Evolutionary conservation across 2,113 vertebrate species (phyloP).

Genomic region (Mormyrus iriodes): DNA sequence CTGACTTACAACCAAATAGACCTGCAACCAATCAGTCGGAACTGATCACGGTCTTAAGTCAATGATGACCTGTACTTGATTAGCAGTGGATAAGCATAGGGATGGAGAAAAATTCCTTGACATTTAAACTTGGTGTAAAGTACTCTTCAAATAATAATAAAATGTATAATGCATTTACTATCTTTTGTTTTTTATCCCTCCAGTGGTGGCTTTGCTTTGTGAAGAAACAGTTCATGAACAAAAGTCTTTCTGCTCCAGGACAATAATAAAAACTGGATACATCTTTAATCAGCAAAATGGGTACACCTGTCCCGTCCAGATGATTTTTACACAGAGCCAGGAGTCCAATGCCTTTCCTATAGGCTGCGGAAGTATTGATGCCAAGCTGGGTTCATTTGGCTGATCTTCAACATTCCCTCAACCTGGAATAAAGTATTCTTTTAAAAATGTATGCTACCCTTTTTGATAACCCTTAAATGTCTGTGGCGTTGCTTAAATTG

Average conservation of each 20-base stretch:
- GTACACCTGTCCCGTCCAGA: neutral
- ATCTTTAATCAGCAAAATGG: neutral
- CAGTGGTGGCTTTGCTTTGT: conserved; percentile 99
- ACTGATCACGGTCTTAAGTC: neutral
- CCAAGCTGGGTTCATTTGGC: neutral
- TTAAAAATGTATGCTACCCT: neutral
- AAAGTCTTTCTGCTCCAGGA: conserved; percentile 92
- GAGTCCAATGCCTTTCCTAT: neutral
- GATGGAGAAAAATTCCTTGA: neutral
- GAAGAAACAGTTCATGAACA: conserved; percentile 99
- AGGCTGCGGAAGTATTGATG: neutral
- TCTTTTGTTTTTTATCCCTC: neutral
- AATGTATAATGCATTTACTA: neutral
- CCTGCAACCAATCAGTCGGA: neutral
- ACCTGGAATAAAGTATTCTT: neutral
- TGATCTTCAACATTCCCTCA: neutral
- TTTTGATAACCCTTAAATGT: neutral
- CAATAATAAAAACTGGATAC: conserved; percentile 57
- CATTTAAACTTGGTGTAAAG: neutral
- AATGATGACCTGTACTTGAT: neutral
- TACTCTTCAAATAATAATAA: neutral
- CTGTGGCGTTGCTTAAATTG: neutral
- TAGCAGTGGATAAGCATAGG: neutral
- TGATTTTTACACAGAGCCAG: conserved; percentile 1
- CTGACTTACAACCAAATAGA: neutral